A percentile compares a stretch with the other conserved stretches of the same genome.
These are phyloP conservation scores for Petrosia ficiformis DNA, from an alignment of 37 sponge, comb jelly and placozoan species.

Conservation along the genomic window DNA sequence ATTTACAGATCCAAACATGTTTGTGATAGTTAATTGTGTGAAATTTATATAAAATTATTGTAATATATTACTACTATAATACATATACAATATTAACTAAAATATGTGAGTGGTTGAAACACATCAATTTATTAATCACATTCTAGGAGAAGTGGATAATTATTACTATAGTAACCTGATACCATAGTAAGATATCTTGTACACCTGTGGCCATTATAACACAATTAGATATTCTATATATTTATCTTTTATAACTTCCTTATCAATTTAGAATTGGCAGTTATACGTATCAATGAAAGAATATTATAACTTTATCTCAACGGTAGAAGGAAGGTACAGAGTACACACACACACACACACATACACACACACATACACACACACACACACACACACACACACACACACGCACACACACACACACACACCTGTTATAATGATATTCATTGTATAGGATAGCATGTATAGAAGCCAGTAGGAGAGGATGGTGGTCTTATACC, in stretches of 20 bases:
- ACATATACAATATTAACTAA: too few relatives aligned
- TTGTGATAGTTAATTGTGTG: too few relatives aligned
- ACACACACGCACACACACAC: not conserved
- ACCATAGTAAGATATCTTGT: not conserved
- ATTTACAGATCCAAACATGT: too few relatives aligned
- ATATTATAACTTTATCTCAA: conserved; percentile 49
- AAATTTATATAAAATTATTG: too few relatives aligned
- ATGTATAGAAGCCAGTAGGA: conserved; percentile 14
- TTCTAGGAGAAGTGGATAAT: not conserved
- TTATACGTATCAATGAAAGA: conserved; percentile 66
- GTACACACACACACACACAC: not conserved
- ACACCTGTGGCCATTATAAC: too few relatives aligned
- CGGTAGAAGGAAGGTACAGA: conserved; percentile 59
- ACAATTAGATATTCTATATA: too few relatives aligned
- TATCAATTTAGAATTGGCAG: conserved; percentile 59
- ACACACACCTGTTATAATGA: not conserved
- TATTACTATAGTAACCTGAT: too few relatives aligned
- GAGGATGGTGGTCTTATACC: conserved; percentile 74
- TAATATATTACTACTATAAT: too few relatives aligned
- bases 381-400: not conserved
- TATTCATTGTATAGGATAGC: conserved; percentile 56
- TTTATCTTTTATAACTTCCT: not conserved
- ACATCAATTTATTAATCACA: too few relatives aligned
- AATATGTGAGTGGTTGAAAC: too few relatives aligned
- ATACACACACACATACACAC: not conserved